Evolutionary conservation across 2,113 vertebrate genomes (phyloP), one percentile per base, ranked within the genome.

Genomic region (Pseudorectes ferrugineus): DNA sequence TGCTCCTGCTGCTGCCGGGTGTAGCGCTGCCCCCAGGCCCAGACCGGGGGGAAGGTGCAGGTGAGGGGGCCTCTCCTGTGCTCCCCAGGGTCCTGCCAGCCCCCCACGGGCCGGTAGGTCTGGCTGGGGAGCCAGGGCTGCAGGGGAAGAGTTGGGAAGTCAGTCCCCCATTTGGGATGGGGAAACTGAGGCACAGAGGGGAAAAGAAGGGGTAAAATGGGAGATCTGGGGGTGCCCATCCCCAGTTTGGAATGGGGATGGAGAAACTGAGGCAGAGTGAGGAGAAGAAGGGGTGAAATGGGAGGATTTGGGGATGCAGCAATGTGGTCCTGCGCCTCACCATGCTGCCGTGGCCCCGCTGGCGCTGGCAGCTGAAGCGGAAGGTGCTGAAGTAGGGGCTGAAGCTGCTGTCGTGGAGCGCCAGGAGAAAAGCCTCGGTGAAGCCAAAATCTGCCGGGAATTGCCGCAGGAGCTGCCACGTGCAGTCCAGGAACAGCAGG

Each of bases 401-500:
- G 85, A 99, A 98, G 79, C 98, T 45, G 73, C 98, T 99, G 97
- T 99, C 99, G 2, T 99, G 98, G 14, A 99, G 95, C 0, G 99
- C 99, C 95, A 99, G 94, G 91, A 99, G 98, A 77, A 98, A 99
- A 45, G 98, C 98, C 72, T 98, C 98, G 0, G 99, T 99, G 95
- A 99, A 98, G 97, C 99, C 98, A 77, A 99, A 99, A 40, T 97
- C 95, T 0, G 97, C 96, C 7, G 99, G 98, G 92, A 98, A 99
- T 85, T 99, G 99, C 55, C 98, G 97, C 91, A 99, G 96, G 55
- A 99, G 97, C 97, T 99, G 99, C 99, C 99, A 99, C 12, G 98
- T 97, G 23, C 99, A 99, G 82, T 99, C 99, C 92, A 99, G 98
- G 97, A 99, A 99, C 5, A 99, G 98, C 94, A 99, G 97, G 96